A percentile compares a stretch with the other conserved stretches of the same genome.
Evolutionary conservation across 2,113 vertebrate species (phyloP).

Genomic region (Actinemys pallida): DNA sequence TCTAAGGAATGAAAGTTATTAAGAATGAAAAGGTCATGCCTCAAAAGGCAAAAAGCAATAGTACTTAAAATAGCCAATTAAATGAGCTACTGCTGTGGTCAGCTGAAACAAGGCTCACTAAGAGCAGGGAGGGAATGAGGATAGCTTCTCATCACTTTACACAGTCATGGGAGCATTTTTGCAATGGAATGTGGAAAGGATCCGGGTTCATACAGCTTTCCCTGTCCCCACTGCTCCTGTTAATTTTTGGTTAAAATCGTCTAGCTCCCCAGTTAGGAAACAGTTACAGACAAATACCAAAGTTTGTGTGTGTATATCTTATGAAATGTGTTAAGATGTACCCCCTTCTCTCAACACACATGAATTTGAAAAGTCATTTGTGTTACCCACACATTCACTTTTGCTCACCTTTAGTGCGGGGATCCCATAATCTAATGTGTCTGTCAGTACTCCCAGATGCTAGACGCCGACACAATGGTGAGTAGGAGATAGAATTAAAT

Average conservation of each 20-base stretch:
- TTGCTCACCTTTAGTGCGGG: conserved; percentile 90
- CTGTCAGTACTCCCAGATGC: conserved; percentile 95
- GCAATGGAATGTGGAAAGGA: not conserved
- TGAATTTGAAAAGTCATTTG: not conserved
- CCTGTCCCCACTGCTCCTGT: not conserved
- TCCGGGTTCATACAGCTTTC: not conserved
- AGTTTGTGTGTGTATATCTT: not conserved
- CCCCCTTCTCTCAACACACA: not conserved
- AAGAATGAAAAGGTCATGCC: not conserved
- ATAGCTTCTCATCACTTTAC: not conserved
- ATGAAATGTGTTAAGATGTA: not conserved
- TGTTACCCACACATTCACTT: not conserved
- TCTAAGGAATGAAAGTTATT: not conserved
- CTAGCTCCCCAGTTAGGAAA: not conserved
- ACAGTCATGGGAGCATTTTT: not conserved
- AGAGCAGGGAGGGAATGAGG: not conserved
- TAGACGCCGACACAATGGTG: conserved; percentile 90
- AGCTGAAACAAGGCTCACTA: not conserved
- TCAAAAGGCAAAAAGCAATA: not conserved
- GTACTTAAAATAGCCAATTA: not conserved
- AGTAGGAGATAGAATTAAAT: conserved; percentile 95
- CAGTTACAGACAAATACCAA: not conserved
- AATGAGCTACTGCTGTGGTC: not conserved
- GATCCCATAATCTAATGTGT: conserved; percentile 95
- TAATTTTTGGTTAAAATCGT: not conserved